Conservation (phyloP, 2,797 vertebrate genomes). For the Triplophysa bombifrons region DNA sequence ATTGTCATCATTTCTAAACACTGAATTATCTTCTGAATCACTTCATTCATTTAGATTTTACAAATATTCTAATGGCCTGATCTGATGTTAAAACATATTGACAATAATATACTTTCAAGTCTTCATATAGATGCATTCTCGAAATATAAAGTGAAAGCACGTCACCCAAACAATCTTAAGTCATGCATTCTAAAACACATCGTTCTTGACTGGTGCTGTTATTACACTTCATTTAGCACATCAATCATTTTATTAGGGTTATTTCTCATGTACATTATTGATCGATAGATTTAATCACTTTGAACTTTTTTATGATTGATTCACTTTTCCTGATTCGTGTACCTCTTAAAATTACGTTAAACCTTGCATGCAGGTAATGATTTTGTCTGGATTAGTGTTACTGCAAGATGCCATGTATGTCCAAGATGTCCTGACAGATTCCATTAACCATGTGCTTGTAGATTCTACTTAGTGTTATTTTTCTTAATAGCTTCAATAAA, state of each 20-base stretch:
- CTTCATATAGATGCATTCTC: slow-evolving; percentile 25
- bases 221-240: slow-evolving; percentile 14
- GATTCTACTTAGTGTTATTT: too few species aligned
- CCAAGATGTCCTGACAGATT: too few species aligned
- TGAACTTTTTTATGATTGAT: neutral
- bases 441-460: too few species aligned
- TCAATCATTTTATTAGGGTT: slow-evolving; percentile 23
- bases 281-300: slow-evolving; percentile 19
- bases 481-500: too few species aligned
- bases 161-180: slow-evolving; percentile 42
- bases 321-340: neutral
- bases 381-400: too few species aligned
- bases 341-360: neutral
- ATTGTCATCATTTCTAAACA: neutral
- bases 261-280: slow-evolving; percentile 16
- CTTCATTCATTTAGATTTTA: neutral
- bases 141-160: slow-evolving; percentile 19
- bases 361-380: neutral
- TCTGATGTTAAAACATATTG: neutral
- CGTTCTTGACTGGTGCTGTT: slow-evolving; percentile 3
- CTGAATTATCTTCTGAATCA: neutral
- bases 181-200: slow-evolving; percentile 9
- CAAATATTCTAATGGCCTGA: neutral
- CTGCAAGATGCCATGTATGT: too few species aligned
- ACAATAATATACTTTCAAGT: neutral